Base-by-base conservation (phyloP, 1,140 invertebrate species). In the Spodoptera litura region DNA sequence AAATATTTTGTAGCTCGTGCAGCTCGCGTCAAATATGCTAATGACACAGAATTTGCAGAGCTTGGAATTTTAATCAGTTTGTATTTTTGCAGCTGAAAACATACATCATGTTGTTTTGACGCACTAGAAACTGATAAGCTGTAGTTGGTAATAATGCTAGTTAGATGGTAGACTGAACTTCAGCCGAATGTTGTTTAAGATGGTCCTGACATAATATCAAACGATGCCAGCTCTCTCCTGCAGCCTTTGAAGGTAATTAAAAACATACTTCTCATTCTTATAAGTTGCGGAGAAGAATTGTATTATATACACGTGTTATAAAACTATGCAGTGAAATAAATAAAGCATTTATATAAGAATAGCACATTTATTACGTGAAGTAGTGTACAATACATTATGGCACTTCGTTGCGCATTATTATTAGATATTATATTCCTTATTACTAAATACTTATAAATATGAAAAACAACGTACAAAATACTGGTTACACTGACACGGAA, bases 381-480 rank as follows among this genome's bases (percentile, higher is more conserved):
- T 90, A 75, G 85, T 83, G 83, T 87, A 87, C 84, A 85, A 79
- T 83, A 82, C 76, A 85, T 79, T 92, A 92, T 92, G 90, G 90
- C 90, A 92, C 90, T 90, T 90, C 80, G 83, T 90, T 92, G 80
- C 87, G 62, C 83, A 85, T 79, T 83, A 80, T 73, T 73, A 73
- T 73, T 59, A 59, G 20, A 62, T 71, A 71, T 79, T 62, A 81
- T 78, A 62, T 82, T 85, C 80, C 83, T 64, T 79, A 27, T 74
- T 83, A 84, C 73, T 35, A 64, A 52, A 27, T 68, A 20, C 44
- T 87, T 81, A 84, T 82, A 85, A 81, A 86, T 85, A 85, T 74
- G 75, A 83, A 85, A 82, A 79, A 81, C 74, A 81, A 86, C 80
- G 83, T 76, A 81, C 75, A 81, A 80, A 86, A 87, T 81, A 87